Evolutionary conservation across 2,113 vertebrate genomes (phyloP).

Genomic region (Grallaria varia): DNA sequence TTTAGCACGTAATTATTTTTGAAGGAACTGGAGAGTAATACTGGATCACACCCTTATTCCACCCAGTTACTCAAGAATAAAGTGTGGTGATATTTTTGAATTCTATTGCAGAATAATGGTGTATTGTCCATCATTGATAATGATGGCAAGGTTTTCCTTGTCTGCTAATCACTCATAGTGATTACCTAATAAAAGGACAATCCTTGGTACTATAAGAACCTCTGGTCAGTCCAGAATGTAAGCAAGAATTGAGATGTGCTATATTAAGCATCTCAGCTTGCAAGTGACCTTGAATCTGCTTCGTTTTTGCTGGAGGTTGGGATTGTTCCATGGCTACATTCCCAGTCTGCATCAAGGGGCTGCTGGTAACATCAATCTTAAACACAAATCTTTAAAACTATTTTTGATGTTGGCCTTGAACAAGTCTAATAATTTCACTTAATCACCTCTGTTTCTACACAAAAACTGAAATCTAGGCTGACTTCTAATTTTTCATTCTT

Average conservation of each 20-base stretch:
- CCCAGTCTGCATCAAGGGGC: conserved; percentile 55
- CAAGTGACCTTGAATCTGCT: conserved; percentile 63
- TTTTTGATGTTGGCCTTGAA: conserved; percentile 54
- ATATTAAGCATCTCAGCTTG: conserved; percentile 20
- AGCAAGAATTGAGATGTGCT: conserved; percentile 49
- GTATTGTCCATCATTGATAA: conserved; percentile 32
- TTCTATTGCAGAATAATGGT: conserved; percentile 43
- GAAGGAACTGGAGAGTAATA: conserved; percentile 42
- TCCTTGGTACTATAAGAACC: conserved; percentile 61
- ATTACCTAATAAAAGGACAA: conserved; percentile 60
- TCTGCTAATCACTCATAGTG: conserved; percentile 8
- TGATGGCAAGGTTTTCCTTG: conserved; percentile 29
- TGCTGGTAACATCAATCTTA: conserved; percentile 22
- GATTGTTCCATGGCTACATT: conserved; percentile 61
- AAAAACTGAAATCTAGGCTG: conserved; percentile 25
- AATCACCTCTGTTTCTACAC: conserved; percentile 49
- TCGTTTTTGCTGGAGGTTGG: conserved; percentile 37
- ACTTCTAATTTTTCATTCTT: conserved; percentile 47
- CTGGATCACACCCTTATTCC: conserved; percentile 42
- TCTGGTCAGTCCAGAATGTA: conserved; percentile 37
- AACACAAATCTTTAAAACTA: conserved; percentile 17
- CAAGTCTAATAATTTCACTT: conserved; percentile 54
- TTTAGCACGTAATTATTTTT: conserved; percentile 46
- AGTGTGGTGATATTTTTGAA: conserved; percentile 48
- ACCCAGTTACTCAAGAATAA: conserved; percentile 43